A percentile compares a stretch with the other conserved stretches of the same genome.
Evolutionary conservation across 2,888 invertebrate genomes (phyloP).

Genomic region (Onchidella celtica): DNA sequence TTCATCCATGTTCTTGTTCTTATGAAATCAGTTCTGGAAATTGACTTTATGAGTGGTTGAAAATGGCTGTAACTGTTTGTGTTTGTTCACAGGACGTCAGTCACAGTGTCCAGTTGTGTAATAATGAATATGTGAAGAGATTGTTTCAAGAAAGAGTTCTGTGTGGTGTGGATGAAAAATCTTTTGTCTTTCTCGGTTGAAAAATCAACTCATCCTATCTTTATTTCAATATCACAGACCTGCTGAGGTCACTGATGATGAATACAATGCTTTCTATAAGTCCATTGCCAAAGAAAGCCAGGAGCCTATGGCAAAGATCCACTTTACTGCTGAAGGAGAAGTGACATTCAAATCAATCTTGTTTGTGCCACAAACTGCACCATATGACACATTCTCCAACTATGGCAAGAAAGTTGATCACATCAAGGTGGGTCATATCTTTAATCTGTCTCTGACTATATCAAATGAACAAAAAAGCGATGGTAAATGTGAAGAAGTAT

Average conservation of each 20-base stretch:
- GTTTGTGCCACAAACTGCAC: constrained; percentile 94
- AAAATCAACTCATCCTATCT: no score
- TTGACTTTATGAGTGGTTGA: no score
- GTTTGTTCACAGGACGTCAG: no score
- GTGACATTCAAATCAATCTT: constrained; percentile 98
- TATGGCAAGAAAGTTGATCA: constrained; percentile 97
- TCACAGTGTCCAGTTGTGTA: no score
- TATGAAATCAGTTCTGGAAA: no score
- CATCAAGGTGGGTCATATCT: constrained; percentile 85
- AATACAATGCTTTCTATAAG: constrained; percentile 97
- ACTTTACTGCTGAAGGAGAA: constrained; percentile 99
- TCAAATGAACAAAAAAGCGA: neutral
- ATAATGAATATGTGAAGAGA: no score
- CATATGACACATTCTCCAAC: constrained; percentile 94
- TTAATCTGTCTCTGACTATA: neutral
- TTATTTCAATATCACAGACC: no score
- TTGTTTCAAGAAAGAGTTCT: no score
- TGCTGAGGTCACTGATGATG: constrained; percentile 90
- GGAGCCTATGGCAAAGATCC: constrained; percentile 91
- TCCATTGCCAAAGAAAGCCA: constrained; percentile 93
- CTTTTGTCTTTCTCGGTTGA: no score
- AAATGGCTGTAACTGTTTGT: no score
- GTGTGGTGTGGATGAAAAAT: no score
- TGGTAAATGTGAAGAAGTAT: neutral
- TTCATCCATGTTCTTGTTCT: no score